A percentile compares a stretch with the other conserved stretches of the same genome.
These are phyloP conservation scores for Epinotia demarniana DNA, from an alignment of 2,888 invertebrate species.

Conservation along the genomic window DNA sequence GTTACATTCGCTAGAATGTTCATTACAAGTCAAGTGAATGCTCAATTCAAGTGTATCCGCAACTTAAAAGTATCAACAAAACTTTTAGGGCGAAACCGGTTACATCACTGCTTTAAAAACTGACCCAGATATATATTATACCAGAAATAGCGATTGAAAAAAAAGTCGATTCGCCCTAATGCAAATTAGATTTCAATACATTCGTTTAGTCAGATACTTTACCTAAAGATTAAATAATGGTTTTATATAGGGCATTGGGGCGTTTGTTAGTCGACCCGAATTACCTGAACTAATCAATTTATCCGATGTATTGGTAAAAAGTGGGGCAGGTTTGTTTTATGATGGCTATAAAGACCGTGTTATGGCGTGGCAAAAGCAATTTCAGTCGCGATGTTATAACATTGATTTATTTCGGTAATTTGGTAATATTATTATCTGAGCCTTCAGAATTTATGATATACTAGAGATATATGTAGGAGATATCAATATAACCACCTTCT, in stretches of 20 bases:
- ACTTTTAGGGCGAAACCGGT: no score
- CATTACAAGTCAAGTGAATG: no score
- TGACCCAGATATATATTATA: no score
- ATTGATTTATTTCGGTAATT: not conserved
- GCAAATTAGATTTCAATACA: not conserved
- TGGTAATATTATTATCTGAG: not conserved
- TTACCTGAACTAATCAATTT: constrained; percentile 37
- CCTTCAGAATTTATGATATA: no score
- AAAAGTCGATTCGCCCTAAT: no score
- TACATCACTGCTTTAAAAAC: no score
- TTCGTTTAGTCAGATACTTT: not conserved
- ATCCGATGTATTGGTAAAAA: constrained; percentile 19
- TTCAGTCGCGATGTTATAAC: not conserved
- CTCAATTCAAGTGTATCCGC: no score
- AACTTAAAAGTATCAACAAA: no score
- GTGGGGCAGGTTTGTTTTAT: constrained; percentile 35
- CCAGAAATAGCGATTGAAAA: not conserved
- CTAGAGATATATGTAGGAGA: no score
- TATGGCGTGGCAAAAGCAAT: constrained; percentile 3
- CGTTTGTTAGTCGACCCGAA: constrained; percentile 30
- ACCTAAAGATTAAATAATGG: not conserved
- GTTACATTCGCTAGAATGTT: no score
- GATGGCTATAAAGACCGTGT: constrained; percentile 15
- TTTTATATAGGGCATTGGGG: constrained; percentile 28
- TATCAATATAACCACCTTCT: no score